These are phyloP conservation scores for Epizoanthus illoricatus DNA, from an alignment of 92 coral and sea anemone genomes.

Conservation along the genomic window DNA sequence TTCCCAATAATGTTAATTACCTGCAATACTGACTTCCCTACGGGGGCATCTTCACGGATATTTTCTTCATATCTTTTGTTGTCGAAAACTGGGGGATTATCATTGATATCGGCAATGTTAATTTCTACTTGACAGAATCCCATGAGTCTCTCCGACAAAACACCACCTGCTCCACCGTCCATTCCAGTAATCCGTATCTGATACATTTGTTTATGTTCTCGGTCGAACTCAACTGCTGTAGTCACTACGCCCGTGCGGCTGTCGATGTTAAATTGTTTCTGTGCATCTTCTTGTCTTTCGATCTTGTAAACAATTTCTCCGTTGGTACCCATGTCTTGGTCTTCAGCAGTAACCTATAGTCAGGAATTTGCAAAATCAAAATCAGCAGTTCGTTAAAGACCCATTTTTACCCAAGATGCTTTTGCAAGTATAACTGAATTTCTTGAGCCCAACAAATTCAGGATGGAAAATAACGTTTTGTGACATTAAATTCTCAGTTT, in stretches of 20 bases:
- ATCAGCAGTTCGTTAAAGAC: too few relatives aligned
- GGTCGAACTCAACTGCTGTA: slow-evolving; percentile 74
- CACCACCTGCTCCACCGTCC: slow-evolving; percentile 71
- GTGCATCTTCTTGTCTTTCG: slow-evolving; percentile 52
- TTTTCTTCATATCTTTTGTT: slow-evolving; percentile 57
- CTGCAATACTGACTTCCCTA: slow-evolving; percentile 12
- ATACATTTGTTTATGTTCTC: slow-evolving; percentile 65
- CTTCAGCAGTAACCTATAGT: slow-evolving; percentile 79
- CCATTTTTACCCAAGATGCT: too few relatives aligned
- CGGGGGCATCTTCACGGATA: slow-evolving; percentile 57
- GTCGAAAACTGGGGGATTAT: slow-evolving; percentile 76
- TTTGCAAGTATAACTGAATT: too few relatives aligned
- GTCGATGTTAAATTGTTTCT: slow-evolving; percentile 64
- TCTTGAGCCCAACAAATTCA: too few relatives aligned
- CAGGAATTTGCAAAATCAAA: background rate
- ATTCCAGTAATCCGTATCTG: slow-evolving; percentile 59
- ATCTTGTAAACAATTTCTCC: slow-evolving; percentile 82
- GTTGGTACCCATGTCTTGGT: slow-evolving; percentile 80
- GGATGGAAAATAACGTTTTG: too few relatives aligned
- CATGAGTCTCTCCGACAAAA: slow-evolving; percentile 76
- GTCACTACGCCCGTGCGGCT: slow-evolving; percentile 74
- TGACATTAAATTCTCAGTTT: too few relatives aligned
- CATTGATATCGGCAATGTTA: slow-evolving; percentile 78
- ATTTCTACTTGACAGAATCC: slow-evolving; percentile 89
- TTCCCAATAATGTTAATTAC: background rate